Percentiles rank a stretch among this genome's conserved stretches.
These are phyloP conservation scores for Drosophila longiperda DNA, from an alignment of 2,888 invertebrate species.

Conservation along the genomic window DNA sequence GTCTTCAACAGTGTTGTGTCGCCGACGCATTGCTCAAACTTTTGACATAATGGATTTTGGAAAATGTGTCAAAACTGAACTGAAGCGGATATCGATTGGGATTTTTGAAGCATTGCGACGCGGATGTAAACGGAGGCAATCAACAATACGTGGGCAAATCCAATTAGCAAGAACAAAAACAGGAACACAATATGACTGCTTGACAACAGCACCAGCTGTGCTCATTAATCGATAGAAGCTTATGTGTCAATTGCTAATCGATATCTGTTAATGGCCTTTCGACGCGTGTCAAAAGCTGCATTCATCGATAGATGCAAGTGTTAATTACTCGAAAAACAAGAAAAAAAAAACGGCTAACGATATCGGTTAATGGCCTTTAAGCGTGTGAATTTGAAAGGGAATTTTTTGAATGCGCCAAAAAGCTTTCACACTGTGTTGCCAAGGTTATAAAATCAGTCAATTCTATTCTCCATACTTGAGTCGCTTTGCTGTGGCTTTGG, in stretches of 20 bases:
- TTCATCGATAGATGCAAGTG: constrained; percentile 9
- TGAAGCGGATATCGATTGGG: constrained; percentile 76
- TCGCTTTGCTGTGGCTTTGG: background rate
- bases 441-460: constrained; percentile 62
- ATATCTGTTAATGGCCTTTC: constrained; percentile 38
- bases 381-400: constrained; percentile 43
- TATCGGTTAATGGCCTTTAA: constrained; percentile 41
- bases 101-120: constrained; percentile 49
- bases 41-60: constrained; percentile 46
- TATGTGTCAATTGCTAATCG: constrained; percentile 27
- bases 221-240: constrained; percentile 21
- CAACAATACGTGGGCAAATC: constrained; percentile 32
- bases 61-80: constrained; percentile 76
- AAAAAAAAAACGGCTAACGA: background rate
- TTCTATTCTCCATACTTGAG: constrained; percentile 46
- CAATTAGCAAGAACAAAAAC: constrained; percentile 39
- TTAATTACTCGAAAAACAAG: constrained; percentile 15
- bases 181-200: constrained; percentile 20
- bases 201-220: constrained; percentile 2
- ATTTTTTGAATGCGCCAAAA: background rate
- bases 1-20: constrained; percentile 42
- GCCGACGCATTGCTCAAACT: constrained; percentile 46
- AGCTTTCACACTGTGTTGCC: constrained; percentile 50
- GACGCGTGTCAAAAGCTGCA: background rate
- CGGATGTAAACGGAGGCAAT: constrained; percentile 58